phyloP scores from a whole-genome alignment of 2,797 vertebrate genomes.

The Scarus forsteni region DNA sequence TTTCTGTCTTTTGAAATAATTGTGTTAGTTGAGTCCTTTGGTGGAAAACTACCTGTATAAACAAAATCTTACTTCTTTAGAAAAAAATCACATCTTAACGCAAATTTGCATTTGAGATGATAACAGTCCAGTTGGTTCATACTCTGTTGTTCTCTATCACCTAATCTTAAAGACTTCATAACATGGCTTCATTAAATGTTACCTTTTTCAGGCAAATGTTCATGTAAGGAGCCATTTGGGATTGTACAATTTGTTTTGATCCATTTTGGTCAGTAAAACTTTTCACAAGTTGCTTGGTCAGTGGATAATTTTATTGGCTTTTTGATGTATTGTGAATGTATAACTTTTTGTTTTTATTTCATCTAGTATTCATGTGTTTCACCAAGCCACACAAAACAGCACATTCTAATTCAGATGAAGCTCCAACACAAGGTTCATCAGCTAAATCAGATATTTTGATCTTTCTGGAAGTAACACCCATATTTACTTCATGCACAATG shows the following conservation, averaged over 20 bases:
- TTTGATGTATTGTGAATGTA: neutral
- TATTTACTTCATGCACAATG: neutral
- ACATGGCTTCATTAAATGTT: no score
- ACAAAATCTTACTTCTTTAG: no score
- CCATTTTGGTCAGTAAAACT: constrained; percentile 8
- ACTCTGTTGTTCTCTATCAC: no score
- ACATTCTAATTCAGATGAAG: neutral
- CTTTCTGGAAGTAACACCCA: neutral
- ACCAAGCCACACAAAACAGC: neutral
- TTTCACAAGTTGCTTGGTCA: neutral
- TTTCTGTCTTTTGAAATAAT: no score
- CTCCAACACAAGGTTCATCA: neutral
- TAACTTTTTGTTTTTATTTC: neutral
- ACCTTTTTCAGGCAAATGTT: no score
- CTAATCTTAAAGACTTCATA: no score
- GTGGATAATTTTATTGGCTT: neutral
- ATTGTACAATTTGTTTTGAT: no score
- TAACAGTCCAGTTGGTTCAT: no score
- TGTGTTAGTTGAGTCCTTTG: no score
- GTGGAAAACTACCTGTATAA: no score
- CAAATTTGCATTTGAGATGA: no score
- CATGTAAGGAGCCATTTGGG: neutral
- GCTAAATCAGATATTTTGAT: constrained; percentile 13
- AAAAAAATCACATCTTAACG: no score
- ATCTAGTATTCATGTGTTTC: constrained; percentile 5